Evolutionary conservation across 35 echinoderm and acorn worm genomes (phyloP).

Genomic region (Amphiura filiformis): DNA sequence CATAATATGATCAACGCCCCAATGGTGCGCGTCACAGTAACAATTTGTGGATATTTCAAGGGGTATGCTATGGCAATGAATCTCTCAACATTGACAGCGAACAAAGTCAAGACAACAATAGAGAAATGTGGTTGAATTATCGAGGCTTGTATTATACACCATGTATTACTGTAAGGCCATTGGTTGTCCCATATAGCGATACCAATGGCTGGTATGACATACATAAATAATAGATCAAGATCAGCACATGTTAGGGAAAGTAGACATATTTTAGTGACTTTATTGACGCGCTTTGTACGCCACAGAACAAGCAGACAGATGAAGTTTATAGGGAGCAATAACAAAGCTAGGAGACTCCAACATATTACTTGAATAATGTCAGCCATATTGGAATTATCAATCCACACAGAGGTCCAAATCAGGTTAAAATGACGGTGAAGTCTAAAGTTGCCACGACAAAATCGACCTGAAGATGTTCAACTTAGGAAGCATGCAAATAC

Average conservation of each 20-base stretch:
- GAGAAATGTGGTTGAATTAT: not conserved
- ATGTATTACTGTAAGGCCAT: not conserved
- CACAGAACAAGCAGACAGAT: not conserved
- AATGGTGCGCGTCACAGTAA: not conserved
- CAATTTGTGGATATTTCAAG: not conserved
- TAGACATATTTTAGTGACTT: not conserved
- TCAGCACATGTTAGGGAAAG: not conserved
- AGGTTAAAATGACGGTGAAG: too few relatives aligned
- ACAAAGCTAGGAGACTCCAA: not conserved
- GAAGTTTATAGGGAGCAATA: not conserved
- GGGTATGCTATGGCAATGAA: not conserved
- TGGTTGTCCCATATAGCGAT: not conserved
- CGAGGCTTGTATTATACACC: not conserved
- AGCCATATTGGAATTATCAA: not conserved
- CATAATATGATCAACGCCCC: not conserved
- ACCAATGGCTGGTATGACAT: not conserved
- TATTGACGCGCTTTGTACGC: not conserved
- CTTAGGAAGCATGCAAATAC: too few relatives aligned
- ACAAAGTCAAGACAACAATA: not conserved
- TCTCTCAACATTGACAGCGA: not conserved
- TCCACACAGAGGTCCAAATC: too few relatives aligned
- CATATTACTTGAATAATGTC: not conserved
- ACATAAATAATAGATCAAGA: not conserved
- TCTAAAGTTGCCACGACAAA: too few relatives aligned
- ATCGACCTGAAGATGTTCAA: too few relatives aligned